These are phyloP conservation scores for Temnothorax rugatulus DNA, from an alignment of 2,888 invertebrate genomes.

Conservation along the genomic window DNA sequence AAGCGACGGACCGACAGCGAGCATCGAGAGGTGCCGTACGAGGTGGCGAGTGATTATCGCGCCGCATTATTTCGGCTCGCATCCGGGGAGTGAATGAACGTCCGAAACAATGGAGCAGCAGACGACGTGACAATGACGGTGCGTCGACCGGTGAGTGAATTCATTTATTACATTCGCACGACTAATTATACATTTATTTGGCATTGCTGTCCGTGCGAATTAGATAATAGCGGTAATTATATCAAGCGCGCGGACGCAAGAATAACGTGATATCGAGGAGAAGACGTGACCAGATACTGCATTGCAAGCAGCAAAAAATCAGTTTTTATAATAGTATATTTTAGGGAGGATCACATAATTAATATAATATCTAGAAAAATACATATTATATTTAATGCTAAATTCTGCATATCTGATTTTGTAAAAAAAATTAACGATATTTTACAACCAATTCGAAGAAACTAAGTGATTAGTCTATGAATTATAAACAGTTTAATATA, in stretches of 20 bases:
- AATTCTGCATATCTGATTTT: neutral
- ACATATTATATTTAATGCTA: neutral
- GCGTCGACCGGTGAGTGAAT: constrained; percentile 15
- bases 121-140: constrained; percentile 1
- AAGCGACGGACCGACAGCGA: neutral
- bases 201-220: neutral
- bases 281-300: neutral
- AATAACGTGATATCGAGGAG: neutral
- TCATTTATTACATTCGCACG: constrained; percentile 12
- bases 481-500: neutral
- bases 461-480: neutral
- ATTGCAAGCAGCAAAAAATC: neutral
- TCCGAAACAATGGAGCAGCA: constrained; percentile 9
- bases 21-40: neutral
- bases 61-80: constrained; percentile 2
- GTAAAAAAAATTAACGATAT: neutral
- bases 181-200: constrained; percentile 30
- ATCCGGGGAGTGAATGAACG: constrained; percentile 9
- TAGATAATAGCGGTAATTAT: neutral
- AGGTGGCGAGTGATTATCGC: neutral
- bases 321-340: neutral
- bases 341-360: neutral
- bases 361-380: too few relatives aligned
- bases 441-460: neutral
- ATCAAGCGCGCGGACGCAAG: neutral